Evolutionary conservation across 1,140 invertebrate species (phyloP), one percentile per base, ranked within the genome.

Genomic region (Danaus plexippus): DNA sequence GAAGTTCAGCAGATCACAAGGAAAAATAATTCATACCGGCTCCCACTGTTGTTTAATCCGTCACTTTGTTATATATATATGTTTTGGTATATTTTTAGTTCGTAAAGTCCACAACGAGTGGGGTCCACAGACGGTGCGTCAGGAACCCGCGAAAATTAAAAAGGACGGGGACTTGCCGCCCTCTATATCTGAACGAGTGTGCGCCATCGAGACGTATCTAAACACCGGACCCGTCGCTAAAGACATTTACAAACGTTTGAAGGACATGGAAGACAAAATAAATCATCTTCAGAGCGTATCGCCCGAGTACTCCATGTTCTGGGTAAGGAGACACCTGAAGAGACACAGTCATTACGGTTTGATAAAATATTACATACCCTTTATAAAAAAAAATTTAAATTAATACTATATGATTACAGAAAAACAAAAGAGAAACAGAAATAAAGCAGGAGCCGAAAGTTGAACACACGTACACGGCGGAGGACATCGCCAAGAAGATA

Each of bases 301-400:
- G 48, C 92, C 92, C 1, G 92, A 93, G 77, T 94, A 93, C 64
- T 89, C 90, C 56, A 78, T 88, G 51, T 90, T 92, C 81, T 91
- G 89, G 90, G 91, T 91, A 76, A 87, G 71, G 69, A 11, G 22
- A 9, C 43, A 7, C 48, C 53, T 57, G 6, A 44, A 43, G 44
- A 43, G 4, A 13, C 45, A 12, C 42, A 13, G 12, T 22, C 9
- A 47, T 1, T 3, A 15, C 15, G 15, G 3, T 15, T 15, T 15
- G 15, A 15, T 15, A 48, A 18, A 44, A 18, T 56, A 18, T 11
- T 15, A 9, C 9, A 15, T 48, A 48, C 12, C 15, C 10, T 13
- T 48, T 48, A 11, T 48, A 3, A 13, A 1, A 15, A 15, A 15
- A 15, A 32, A 32, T 32, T 32, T 32, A 32, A 22, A 22, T 22